Evolutionary conservation across 2,888 invertebrate species (phyloP).

Genomic region (Apamea crenata): DNA sequence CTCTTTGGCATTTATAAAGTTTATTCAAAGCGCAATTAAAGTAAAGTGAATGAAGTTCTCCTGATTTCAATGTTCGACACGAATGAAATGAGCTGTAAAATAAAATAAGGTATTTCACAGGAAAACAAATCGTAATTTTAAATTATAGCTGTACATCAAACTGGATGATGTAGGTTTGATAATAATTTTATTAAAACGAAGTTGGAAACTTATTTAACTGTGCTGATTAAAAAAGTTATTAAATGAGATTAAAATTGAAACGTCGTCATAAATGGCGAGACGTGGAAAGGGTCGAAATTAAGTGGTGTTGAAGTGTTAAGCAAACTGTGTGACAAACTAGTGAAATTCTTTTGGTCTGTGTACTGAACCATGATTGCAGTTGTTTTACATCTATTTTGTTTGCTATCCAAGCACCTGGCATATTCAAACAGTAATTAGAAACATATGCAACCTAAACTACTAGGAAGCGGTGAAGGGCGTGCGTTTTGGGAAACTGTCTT

Average conservation of each 20-base stretch:
- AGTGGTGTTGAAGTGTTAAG: conserved; percentile 8
- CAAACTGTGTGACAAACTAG: background rate
- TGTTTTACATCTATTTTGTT: background rate
- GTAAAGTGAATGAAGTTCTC: conserved; percentile 10
- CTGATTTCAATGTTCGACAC: conserved; percentile 16
- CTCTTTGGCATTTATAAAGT: conserved; percentile 10
- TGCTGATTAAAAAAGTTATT: conserved; percentile 1
- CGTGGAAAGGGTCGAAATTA: background rate
- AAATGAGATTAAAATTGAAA: background rate
- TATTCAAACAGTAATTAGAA: background rate
- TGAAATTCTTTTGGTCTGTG: conserved; percentile 5
- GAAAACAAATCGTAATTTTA: background rate
- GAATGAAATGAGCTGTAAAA: background rate
- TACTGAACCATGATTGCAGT: conserved; percentile 2
- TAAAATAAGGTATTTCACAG: conserved; percentile 4
- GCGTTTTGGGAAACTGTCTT: background rate
- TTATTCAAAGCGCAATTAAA: conserved; percentile 1
- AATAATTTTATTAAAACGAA: conserved; percentile 10
- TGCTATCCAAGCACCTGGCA: background rate
- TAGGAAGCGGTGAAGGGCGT: background rate
- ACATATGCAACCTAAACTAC: background rate
- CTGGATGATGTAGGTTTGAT: conserved; percentile 11
- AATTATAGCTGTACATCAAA: conserved; percentile 10
- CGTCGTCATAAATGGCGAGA: background rate
- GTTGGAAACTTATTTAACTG: conserved; percentile 7